Conservation (phyloP, 2,888 invertebrate genomes). For the Mesodorylaimus sp. region DNA sequence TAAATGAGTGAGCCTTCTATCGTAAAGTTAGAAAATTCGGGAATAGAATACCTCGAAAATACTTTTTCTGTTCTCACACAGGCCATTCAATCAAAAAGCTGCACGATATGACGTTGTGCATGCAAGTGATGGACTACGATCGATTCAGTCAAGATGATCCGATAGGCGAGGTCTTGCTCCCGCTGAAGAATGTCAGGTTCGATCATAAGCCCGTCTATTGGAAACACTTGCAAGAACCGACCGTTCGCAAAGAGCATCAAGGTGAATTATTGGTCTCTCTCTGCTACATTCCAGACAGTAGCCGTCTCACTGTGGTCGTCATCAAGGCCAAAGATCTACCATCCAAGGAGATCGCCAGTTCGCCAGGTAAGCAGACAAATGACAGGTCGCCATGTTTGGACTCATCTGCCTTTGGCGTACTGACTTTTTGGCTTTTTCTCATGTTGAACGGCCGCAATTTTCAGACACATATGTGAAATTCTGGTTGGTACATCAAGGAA, state of each 20-base stretch:
- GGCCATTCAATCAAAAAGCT: conserved; percentile 25
- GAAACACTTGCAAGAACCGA: conserved; percentile 26
- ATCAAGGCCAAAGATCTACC: conserved; percentile 75
- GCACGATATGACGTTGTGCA: conserved; percentile 26
- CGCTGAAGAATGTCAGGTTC: conserved; percentile 25
- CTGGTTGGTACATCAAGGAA: conserved; percentile 28
- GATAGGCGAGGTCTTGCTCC: conserved; percentile 26
- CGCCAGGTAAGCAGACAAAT: conserved; percentile 46
- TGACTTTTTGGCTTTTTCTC: neutral
- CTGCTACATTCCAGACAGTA: conserved; percentile 80
- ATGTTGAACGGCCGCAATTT: neutral
- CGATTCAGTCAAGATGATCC: conserved; percentile 26
- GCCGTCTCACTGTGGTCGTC: conserved; percentile 67
- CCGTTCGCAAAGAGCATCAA: conserved; percentile 45
- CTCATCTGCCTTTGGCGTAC: neutral
- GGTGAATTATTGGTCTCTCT: conserved; percentile 81
- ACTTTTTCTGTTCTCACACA: conserved; percentile 16
- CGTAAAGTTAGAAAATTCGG: no score
- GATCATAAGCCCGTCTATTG: conserved; percentile 26
- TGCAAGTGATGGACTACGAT: conserved; percentile 28
- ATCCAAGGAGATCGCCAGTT: conserved; percentile 76
- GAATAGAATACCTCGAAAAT: no score
- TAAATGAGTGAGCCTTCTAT: no score
- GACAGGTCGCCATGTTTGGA: neutral
- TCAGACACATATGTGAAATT: conserved; percentile 29